A percentile compares a stretch with the other conserved stretches of the same genome.
Conservation (phyloP, 2,888 invertebrate genomes). For the Andrena praecox region DNA sequence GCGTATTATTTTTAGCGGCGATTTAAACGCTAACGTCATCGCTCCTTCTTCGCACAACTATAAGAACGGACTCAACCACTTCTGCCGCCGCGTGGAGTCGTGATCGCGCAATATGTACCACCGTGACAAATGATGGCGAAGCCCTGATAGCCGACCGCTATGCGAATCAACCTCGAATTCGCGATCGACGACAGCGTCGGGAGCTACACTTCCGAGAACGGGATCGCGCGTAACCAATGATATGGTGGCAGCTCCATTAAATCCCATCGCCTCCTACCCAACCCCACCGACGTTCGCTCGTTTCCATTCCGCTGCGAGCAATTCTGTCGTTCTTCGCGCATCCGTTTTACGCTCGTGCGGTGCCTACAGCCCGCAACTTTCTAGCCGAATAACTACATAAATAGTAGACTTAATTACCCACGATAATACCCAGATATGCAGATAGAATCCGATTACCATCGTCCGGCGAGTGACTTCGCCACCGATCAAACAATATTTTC, state of each 20-base stretch:
- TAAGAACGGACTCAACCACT: background rate
- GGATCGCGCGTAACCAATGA: constrained; percentile 3
- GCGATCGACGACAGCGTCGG: background rate
- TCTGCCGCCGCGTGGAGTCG: background rate
- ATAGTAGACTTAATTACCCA: too few relatives aligned
- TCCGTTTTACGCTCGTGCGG: too few relatives aligned
- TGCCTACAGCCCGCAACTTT: too few relatives aligned
- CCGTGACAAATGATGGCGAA: background rate
- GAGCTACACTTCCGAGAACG: background rate
- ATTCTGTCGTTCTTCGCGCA: background rate
- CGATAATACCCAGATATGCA: too few relatives aligned
- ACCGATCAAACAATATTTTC: constrained; percentile 1
- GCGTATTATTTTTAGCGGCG: constrained; percentile 53
- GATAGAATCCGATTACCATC: too few relatives aligned
- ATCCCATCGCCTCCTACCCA: too few relatives aligned
- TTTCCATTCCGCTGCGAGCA: background rate
- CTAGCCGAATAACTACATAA: too few relatives aligned
- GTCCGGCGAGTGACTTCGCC: background rate
- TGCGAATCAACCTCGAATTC: background rate
- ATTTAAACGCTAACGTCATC: constrained; percentile 51
- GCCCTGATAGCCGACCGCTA: background rate
- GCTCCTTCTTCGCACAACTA: background rate
- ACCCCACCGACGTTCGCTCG: background rate
- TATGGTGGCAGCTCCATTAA: too few relatives aligned
- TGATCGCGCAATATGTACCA: background rate